phyloP scores from a whole-genome alignment of 2,113 vertebrate genomes.

The Gymnarchus niloticus region DNA sequence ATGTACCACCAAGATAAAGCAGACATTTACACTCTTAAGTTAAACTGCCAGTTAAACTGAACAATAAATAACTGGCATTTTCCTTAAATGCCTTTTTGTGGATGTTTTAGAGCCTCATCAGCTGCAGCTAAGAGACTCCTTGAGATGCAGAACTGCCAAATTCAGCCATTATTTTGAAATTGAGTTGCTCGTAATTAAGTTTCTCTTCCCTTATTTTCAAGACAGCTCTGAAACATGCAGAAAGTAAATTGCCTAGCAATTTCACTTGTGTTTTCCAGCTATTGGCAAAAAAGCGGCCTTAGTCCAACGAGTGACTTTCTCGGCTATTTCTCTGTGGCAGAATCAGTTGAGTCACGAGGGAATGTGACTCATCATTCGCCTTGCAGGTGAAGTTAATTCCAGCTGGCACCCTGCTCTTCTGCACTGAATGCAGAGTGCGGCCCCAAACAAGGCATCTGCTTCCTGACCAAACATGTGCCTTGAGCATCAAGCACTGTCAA shows the following conservation, averaged over 20 bases:
- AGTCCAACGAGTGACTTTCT: conserved; percentile 20
- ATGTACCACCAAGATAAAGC: not conserved
- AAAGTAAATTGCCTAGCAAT: conserved; percentile 4
- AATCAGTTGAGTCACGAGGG: conserved; percentile 13
- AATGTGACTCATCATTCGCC: conserved; percentile 26
- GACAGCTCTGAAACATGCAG: conserved; percentile 9
- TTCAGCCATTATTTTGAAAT: not conserved
- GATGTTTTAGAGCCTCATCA: not conserved
- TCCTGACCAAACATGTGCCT: conserved; percentile 2
- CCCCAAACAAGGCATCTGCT: conserved; percentile 14
- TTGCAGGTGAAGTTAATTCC: conserved; percentile 31
- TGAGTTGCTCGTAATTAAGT: not conserved
- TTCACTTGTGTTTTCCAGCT: not conserved
- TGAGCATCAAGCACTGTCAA: not conserved
- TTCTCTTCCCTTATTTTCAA: conserved; percentile 16
- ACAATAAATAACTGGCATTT: not conserved
- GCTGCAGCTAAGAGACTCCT: not conserved
- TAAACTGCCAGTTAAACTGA: not conserved
- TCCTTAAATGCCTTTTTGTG: not conserved
- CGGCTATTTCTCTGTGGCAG: conserved; percentile 27
- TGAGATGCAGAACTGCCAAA: not conserved
- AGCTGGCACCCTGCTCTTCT: conserved; percentile 25
- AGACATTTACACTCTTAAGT: not conserved
- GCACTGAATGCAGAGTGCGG: not conserved
- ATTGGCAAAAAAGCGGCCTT: not conserved